These are phyloP conservation scores for Heloderma charlesbogerti DNA, from an alignment of 2,113 vertebrate species.

Conservation along the genomic window DNA sequence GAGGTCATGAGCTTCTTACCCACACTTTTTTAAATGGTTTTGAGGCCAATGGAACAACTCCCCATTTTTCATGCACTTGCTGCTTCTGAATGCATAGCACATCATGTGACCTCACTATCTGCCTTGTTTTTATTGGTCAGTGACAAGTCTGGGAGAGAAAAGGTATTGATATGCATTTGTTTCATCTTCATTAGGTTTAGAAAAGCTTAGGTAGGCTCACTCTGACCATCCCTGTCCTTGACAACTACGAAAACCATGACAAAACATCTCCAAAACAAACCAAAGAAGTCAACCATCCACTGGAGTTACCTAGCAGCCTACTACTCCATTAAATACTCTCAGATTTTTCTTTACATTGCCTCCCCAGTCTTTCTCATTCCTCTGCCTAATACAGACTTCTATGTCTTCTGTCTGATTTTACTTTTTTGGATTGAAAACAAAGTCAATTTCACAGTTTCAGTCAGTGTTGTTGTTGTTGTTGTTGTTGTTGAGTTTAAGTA, in stretches of 20 bases:
- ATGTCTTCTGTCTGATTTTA: neutral
- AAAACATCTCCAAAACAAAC: neutral
- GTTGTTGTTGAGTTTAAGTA: conserved; percentile 40
- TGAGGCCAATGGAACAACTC: neutral
- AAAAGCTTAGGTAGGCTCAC: neutral
- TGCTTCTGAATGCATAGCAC: neutral
- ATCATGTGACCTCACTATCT: neutral
- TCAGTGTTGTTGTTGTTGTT: no score
- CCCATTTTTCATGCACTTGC: neutral
- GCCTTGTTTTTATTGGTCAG: neutral
- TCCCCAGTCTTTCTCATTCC: neutral
- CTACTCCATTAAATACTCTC: neutral
- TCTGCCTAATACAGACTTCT: neutral
- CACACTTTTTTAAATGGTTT: neutral
- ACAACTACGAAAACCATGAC: neutral
- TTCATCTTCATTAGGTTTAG: neutral
- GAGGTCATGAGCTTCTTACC: neutral
- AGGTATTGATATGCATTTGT: neutral
- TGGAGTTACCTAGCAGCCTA: neutral
- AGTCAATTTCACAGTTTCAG: neutral
- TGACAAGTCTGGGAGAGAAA: neutral
- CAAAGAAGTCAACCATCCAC: neutral
- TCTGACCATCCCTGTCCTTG: neutral
- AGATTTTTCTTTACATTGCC: neutral
- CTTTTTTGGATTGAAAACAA: neutral